Evolutionary conservation across 2,888 invertebrate species (phyloP).

Genomic region (Eumerus sabulonum): DNA sequence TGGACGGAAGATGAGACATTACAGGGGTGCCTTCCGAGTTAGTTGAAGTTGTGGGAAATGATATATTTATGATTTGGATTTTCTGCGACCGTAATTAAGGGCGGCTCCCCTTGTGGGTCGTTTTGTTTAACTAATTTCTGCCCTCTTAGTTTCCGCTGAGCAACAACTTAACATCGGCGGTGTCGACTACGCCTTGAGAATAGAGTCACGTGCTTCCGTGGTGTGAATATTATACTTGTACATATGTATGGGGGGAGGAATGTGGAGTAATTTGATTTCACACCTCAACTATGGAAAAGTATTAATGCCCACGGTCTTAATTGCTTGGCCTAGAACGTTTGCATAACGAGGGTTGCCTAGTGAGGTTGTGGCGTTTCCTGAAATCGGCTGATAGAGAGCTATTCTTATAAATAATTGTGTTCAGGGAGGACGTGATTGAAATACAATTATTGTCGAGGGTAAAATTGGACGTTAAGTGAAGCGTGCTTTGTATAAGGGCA

Average conservation of each 20-base stretch:
- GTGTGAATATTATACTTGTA: slow-evolving; percentile 15
- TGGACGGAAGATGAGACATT: slow-evolving; percentile 3
- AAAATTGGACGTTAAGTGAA: too few relatives aligned
- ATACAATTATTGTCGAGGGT: too few relatives aligned
- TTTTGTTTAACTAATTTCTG: neutral
- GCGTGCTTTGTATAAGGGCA: too few relatives aligned
- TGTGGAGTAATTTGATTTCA: slow-evolving; percentile 25
- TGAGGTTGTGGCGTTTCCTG: too few relatives aligned
- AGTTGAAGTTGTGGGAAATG: slow-evolving; percentile 13
- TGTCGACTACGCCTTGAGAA: slow-evolving; percentile 35
- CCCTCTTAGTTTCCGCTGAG: neutral
- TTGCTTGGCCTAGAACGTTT: too few relatives aligned
- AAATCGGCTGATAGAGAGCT: too few relatives aligned
- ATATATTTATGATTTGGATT: slow-evolving; percentile 50
- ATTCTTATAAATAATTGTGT: too few relatives aligned
- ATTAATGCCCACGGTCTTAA: too few relatives aligned
- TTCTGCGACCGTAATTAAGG: slow-evolving; percentile 30
- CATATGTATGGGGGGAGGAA: neutral
- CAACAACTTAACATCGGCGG: neutral
- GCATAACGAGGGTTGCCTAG: too few relatives aligned
- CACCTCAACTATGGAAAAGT: neutral
- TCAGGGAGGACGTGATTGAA: too few relatives aligned
- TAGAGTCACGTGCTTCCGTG: slow-evolving; percentile 28
- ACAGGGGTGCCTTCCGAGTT: slow-evolving; percentile 6
- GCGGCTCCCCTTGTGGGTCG: slow-evolving; percentile 1